phyloP scores from a whole-genome alignment of 2,888 invertebrate species.

The Halocaridina rubra region DNA sequence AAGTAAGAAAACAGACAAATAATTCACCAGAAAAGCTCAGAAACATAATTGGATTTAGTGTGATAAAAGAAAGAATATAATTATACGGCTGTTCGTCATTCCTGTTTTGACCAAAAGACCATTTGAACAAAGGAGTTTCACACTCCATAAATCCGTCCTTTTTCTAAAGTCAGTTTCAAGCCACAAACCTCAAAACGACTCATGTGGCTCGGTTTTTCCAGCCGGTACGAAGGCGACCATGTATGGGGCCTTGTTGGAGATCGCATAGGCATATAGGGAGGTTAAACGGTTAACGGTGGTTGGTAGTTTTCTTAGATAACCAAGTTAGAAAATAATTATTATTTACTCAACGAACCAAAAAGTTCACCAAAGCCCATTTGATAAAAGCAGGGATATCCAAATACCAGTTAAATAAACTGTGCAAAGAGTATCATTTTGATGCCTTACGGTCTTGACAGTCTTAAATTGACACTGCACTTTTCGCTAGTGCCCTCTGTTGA shows the following conservation, averaged over 20 bases:
- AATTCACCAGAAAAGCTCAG: not conserved
- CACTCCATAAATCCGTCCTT: constrained; percentile 39
- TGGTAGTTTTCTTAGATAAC: no score
- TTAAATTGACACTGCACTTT: no score
- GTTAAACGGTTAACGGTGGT: constrained; percentile 6
- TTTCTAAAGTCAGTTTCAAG: not conserved
- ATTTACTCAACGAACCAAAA: no score
- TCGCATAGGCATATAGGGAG: not conserved
- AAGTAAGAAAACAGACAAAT: not conserved
- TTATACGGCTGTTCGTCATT: not conserved
- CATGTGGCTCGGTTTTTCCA: not conserved
- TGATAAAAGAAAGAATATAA: not conserved
- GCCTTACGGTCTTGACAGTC: no score
- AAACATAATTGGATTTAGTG: not conserved
- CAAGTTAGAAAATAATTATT: no score
- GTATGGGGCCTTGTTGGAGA: no score
- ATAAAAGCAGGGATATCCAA: no score
- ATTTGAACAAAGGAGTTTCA: constrained; percentile 38
- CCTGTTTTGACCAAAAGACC: not conserved
- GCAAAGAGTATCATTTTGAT: no score
- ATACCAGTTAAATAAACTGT: no score
- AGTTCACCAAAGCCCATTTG: no score
- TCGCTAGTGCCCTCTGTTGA: no score
- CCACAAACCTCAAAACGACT: not conserved
- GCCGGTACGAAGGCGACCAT: not conserved